Evolutionary conservation across 2,888 invertebrate species (phyloP).

Genomic region (Plebejus melissa): DNA sequence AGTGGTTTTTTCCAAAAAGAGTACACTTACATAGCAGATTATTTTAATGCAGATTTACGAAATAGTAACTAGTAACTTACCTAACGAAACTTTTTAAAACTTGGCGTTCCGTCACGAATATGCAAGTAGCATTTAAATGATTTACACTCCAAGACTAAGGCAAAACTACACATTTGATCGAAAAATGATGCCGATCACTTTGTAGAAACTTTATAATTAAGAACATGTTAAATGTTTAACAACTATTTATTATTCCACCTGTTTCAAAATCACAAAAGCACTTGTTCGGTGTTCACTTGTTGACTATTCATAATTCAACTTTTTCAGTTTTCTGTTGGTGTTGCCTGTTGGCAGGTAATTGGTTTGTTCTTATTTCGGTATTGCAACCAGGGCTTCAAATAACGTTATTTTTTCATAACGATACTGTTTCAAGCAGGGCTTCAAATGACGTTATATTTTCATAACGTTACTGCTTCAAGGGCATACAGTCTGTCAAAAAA

Average conservation of each 20-base stretch:
- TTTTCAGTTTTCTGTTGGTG: not conserved
- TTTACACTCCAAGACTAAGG: not conserved
- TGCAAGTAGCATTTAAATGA: constrained; percentile 4
- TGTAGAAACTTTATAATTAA: not conserved
- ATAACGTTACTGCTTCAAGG: too few relatives aligned
- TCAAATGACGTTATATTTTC: too few relatives aligned
- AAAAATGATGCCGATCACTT: not conserved
- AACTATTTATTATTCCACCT: not conserved
- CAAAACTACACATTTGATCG: not conserved
- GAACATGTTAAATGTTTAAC: constrained; percentile 1
- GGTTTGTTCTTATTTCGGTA: not conserved
- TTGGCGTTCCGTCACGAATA: constrained; percentile 23
- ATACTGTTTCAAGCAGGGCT: too few relatives aligned
- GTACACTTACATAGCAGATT: not conserved
- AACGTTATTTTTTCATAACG: too few relatives aligned
- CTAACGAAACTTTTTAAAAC: constrained; percentile 27
- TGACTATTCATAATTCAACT: not conserved
- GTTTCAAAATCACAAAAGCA: constrained; percentile 21
- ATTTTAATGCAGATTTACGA: not conserved
- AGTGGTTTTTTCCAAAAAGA: not conserved
- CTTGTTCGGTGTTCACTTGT: constrained; percentile 27
- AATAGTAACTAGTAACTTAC: not conserved
- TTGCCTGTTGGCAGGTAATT: too few relatives aligned
- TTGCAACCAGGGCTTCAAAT: not conserved
- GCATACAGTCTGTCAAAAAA: too few relatives aligned